Conservation (phyloP, 2,113 vertebrate species). For the Arvicanthis niloticus region DNA sequence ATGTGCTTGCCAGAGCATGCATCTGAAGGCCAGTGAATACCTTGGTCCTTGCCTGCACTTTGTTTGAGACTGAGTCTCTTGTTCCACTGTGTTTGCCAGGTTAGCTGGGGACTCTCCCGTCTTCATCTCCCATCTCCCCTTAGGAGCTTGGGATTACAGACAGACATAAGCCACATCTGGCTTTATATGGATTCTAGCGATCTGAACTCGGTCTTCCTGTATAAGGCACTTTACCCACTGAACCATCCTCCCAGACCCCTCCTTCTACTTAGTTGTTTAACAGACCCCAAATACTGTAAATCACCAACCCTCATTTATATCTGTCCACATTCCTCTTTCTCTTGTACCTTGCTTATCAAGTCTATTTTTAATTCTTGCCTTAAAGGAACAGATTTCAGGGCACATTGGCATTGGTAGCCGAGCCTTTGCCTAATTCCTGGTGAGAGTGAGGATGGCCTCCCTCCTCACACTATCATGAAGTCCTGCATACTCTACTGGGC, state of each 20-base stretch:
- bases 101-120: background rate
- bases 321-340: background rate
- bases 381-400: background rate
- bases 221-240: background rate
- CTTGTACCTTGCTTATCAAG: background rate
- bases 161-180: background rate
- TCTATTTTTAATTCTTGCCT: background rate
- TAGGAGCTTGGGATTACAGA: background rate
- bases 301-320: background rate
- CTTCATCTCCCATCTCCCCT: background rate
- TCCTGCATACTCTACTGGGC: rapidly evolving
- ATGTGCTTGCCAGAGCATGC: background rate
- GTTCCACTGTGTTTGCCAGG: too few species aligned
- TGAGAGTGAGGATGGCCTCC: background rate
- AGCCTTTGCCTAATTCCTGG: background rate
- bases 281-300: background rate
- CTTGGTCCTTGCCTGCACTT: background rate
- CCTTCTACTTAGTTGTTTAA: background rate
- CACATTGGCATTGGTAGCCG: background rate
- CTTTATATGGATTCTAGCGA: background rate
- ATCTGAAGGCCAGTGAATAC: background rate
- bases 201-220: too few species aligned
- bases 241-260: background rate
- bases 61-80: background rate
- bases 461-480: rapidly evolving